phyloP scores from a whole-genome alignment of 1,140 invertebrate genomes.

The Cydia splendana region DNA sequence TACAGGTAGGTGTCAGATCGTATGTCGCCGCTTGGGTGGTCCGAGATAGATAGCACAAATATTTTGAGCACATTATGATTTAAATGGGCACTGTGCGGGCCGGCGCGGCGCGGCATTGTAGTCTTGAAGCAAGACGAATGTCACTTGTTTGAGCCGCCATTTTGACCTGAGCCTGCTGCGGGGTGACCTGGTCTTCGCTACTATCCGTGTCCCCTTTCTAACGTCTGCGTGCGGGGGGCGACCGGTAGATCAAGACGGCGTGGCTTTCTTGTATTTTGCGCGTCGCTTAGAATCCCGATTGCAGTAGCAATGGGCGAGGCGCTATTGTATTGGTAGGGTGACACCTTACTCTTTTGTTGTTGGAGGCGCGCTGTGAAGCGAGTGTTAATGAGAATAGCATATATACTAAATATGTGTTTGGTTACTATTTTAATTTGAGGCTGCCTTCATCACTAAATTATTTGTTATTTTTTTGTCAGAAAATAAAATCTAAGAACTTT shows the following conservation, averaged over 20 bases:
- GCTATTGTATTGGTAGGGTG: slow-evolving; percentile 40
- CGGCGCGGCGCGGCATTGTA: slow-evolving; percentile 58
- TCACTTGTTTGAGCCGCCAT: slow-evolving; percentile 41
- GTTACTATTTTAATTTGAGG: background rate
- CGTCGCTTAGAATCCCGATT: slow-evolving; percentile 58
- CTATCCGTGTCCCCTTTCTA: background rate
- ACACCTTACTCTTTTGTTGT: slow-evolving; percentile 50
- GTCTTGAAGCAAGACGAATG: slow-evolving; percentile 66
- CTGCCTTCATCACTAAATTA: background rate
- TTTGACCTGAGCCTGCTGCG: slow-evolving; percentile 38
- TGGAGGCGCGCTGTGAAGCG: slow-evolving; percentile 38
- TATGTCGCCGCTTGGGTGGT: slow-evolving; percentile 73
- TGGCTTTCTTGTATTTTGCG: slow-evolving; percentile 45
- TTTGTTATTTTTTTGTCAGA: too few relatives aligned
- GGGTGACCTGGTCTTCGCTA: background rate
- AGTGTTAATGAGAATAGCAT: slow-evolving; percentile 46
- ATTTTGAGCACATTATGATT: slow-evolving; percentile 76
- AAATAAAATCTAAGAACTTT: too few relatives aligned
- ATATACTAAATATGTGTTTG: background rate
- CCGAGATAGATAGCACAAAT: slow-evolving; percentile 67
- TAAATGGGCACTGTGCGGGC: slow-evolving; percentile 63
- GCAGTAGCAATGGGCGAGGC: slow-evolving; percentile 57
- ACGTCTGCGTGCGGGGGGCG: background rate
- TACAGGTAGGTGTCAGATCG: slow-evolving; percentile 71
- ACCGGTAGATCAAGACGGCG: slow-evolving; percentile 37